These are phyloP conservation scores for Metridium senile DNA, from an alignment of 92 coral and sea anemone genomes.

Conservation along the genomic window DNA sequence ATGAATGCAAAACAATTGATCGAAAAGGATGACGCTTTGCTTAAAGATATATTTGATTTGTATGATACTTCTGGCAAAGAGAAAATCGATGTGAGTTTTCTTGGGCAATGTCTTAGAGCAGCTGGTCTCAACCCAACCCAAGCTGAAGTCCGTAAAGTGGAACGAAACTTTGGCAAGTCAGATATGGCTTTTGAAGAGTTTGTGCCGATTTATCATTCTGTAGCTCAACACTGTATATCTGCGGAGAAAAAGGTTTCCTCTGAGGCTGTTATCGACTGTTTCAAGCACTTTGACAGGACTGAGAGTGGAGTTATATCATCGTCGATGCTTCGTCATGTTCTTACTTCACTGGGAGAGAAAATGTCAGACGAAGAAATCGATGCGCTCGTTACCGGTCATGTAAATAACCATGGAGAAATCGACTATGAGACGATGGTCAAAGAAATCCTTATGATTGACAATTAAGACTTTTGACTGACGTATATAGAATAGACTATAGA, in stretches of 20 bases:
- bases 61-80: slow-evolving; percentile 89
- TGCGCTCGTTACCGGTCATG: slow-evolving; percentile 71
- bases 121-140: slow-evolving; percentile 94
- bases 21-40: slow-evolving; percentile 71
- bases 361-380: slow-evolving; percentile 90
- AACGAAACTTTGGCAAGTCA: slow-evolving; percentile 79
- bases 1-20: slow-evolving; percentile 1
- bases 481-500: neutral
- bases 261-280: slow-evolving; percentile 87
- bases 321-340: slow-evolving; percentile 84
- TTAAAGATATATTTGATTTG: slow-evolving; percentile 84
- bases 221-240: slow-evolving; percentile 73
- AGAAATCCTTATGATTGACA: slow-evolving; percentile 27
- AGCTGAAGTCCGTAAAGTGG: slow-evolving; percentile 84
- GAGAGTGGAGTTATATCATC: slow-evolving; percentile 80
- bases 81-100: slow-evolving; percentile 67
- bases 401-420: slow-evolving; percentile 81
- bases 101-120: slow-evolving; percentile 87
- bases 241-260: slow-evolving; percentile 72
- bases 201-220: slow-evolving; percentile 87
- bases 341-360: slow-evolving; percentile 96
- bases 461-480: neutral
- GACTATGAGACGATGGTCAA: slow-evolving; percentile 77
- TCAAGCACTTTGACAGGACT: slow-evolving; percentile 89
- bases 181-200: slow-evolving; percentile 84